Base-by-base conservation (phyloP, 2,888 invertebrate genomes). In the Serrognathus titanus region DNA sequence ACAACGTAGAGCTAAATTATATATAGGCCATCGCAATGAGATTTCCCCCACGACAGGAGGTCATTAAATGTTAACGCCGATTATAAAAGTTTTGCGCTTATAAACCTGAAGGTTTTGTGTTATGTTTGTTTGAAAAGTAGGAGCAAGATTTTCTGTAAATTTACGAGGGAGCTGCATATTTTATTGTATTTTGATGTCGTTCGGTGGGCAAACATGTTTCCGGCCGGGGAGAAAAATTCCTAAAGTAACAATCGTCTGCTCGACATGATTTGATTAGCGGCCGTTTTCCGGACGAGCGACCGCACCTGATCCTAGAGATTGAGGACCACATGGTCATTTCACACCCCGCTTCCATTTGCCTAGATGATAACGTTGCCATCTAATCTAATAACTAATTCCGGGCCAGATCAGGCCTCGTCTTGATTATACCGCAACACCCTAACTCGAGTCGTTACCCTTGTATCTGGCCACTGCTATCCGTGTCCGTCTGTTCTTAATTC, bases 51-150 rank as follows among this genome's bases (percentile, higher is more conserved):
- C 65, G 70, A 69, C 70, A 68, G 64, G 67, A 62, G 63, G 71
- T 73, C 72, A 69, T 75, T 73, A 75, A 76, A 75, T 72, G 71
- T 75, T 75, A 75, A 75, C 70, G 74, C 68, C 73, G 75, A 75
- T 75, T 75, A 75, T 76, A 75, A 76, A 75, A 75, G 73, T 75
- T 70, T 31, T 72, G 69, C 73, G 69, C 72, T 75, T 74, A 74
- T 75, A 75, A 75, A 75, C 72, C 73, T 72, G 66, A 70, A 66
- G 69, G 67, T 68, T 70, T 56, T 71, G 71, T 71, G 73, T 75
- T 75, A 75, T 75, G 73, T 73, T 72, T 73, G 73, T 72, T 68
- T 71, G 69, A 70, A 71, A 66, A 71, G 55, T 41, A 13, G 52
- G 56, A 53, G 57, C 63, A 58, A 52, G 60, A 61, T 63, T 60